phyloP scores from a whole-genome alignment of 92 coral and sea anemone genomes.

The Phenganax marumi region DNA sequence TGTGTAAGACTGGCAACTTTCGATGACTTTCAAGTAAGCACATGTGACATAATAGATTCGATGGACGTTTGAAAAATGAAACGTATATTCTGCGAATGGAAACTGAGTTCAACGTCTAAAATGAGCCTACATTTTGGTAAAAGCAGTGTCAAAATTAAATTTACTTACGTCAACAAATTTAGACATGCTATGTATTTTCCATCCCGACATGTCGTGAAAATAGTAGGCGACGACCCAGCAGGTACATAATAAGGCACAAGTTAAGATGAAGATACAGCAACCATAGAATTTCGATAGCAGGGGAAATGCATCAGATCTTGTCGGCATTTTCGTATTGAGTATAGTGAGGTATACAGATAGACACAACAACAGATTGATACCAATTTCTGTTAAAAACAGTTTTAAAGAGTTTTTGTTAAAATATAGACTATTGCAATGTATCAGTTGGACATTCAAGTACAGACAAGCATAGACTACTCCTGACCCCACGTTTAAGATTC shows the following conservation, averaged over 20 bases:
- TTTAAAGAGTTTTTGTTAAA: background rate
- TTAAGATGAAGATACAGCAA: conserved; percentile 81
- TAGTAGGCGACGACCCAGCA: conserved; percentile 83
- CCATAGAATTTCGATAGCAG: conserved; percentile 90
- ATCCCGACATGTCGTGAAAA: conserved; percentile 83
- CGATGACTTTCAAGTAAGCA: too few species aligned
- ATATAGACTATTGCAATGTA: background rate
- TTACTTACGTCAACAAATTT: conserved; percentile 58
- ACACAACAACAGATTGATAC: conserved; percentile 82
- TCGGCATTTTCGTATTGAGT: conserved; percentile 86
- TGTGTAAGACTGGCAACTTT: too few species aligned
- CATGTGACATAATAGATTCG: background rate
- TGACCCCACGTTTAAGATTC: too few species aligned
- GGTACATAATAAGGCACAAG: conserved; percentile 73
- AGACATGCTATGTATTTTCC: conserved; percentile 64
- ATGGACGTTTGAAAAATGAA: background rate
- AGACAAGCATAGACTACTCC: background rate
- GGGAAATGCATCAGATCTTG: conserved; percentile 79
- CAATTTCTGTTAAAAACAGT: conserved; percentile 69
- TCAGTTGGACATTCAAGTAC: background rate
- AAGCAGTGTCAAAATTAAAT: background rate
- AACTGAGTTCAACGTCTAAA: background rate
- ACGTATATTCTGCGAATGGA: background rate
- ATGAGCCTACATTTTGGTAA: background rate
- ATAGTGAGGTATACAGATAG: conserved; percentile 83